Conservation (phyloP, 2,797 vertebrate species). For the Gastrophryne carolinensis region DNA sequence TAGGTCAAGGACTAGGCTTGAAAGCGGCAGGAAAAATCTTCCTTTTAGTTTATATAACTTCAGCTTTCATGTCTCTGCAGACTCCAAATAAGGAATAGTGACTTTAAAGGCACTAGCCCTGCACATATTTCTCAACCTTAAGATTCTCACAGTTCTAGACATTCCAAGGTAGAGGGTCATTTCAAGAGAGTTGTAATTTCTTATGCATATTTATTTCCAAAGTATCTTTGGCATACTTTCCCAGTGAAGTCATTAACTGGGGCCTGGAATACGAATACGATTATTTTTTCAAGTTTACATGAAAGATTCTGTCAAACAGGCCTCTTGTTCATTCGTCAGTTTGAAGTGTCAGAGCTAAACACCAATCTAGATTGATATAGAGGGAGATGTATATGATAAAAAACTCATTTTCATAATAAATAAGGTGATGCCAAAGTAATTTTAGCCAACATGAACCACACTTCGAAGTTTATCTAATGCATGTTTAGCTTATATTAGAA, state of each 20-base stretch:
- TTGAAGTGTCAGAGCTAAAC: conserved; percentile 62
- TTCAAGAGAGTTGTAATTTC: conserved; percentile 75
- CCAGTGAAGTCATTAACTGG: conserved; percentile 76
- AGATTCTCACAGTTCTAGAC: conserved; percentile 81
- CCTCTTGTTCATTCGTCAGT: conserved; percentile 68
- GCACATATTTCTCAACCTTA: conserved; percentile 73
- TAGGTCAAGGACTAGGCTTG: conserved; percentile 73
- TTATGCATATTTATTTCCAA: conserved; percentile 87
- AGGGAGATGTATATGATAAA: neutral
- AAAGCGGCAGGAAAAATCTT: conserved; percentile 67
- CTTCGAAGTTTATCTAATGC: no score
- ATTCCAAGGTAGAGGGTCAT: conserved; percentile 81
- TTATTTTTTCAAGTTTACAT: conserved; percentile 72
- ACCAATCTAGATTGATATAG: conserved; percentile 24
- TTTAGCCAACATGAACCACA: no score
- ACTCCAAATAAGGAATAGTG: conserved; percentile 79
- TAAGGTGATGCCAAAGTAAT: neutral
- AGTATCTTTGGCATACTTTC: conserved; percentile 91
- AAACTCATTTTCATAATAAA: neutral
- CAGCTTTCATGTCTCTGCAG: conserved; percentile 67
- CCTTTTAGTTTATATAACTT: conserved; percentile 73
- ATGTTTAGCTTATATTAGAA: no score
- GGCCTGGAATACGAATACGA: conserved; percentile 67
- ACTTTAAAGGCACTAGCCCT: conserved; percentile 67
- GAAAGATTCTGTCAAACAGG: conserved; percentile 68